Base-by-base conservation (phyloP, 53 echinoderm and acorn worm genomes). In the Crossaster papposus region DNA sequence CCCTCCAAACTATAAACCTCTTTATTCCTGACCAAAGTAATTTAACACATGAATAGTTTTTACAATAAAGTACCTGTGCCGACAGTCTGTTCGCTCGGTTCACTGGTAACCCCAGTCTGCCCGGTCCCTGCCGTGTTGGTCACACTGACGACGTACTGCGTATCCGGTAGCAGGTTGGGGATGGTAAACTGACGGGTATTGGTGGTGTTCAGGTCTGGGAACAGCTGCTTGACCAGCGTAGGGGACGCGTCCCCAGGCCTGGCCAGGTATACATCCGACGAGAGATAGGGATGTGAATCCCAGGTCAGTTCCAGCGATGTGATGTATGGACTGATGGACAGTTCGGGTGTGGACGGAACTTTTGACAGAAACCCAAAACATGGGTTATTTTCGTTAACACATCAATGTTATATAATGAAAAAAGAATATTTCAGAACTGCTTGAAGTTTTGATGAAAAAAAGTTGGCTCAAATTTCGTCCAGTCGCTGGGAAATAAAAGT, bases 51-150 rank as follows among this genome's bases (percentile, higher is more conserved):
- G 44, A 44, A 44, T n/a, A 44, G 44, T 44, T 44, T 44, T n/a
- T 9, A 5, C 44, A 44, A 44, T 44, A 44, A 44, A n/a, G 13
- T 81, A 90, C 90, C 82, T 81, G 90, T 90, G 35, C 15, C 26
- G 0, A 8, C 73, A 8, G 34, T 36, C 33, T 2, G 28, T 9
- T 44, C 17, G 4, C 55, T 30, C 34, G 82, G 82, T 52, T 74
- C 80, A 44, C 90, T 81, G 11, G 15, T 72, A 28, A 34, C 58
- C 3, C 58, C 73, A 0, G 55, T 0, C 12, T 26, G 23, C 12
- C 90, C 90, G 5, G 90, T 30, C 14, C 92, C 92, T 50, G 68
- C 82, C 15, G 72, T 37, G 31, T 76, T 92, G 12, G 88, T 76
- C 15, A 92, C 54, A 30, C 82, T 81, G 64, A 92, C 81, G 5